A percentile compares a stretch with the other conserved stretches of the same genome.
phyloP scores from a whole-genome alignment of 2,888 invertebrate genomes.

The Allacma fusca region DNA sequence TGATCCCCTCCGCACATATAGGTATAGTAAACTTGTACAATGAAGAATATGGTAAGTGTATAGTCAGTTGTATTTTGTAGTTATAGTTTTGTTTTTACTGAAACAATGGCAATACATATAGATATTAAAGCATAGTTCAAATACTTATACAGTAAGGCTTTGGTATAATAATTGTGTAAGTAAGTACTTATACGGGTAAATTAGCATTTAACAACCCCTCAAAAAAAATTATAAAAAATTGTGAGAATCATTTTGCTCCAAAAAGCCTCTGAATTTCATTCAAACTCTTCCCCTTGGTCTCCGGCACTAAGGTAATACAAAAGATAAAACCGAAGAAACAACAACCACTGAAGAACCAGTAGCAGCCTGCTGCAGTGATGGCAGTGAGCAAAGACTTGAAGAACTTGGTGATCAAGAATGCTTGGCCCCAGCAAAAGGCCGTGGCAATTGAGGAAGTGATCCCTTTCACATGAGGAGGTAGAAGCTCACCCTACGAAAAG shows the following conservation, averaged over 20 bases:
- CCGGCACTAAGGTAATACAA: conserved; percentile 1
- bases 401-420: conserved; percentile 68
- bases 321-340: conserved; percentile 36
- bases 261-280: conserved; percentile 1
- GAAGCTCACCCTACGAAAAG: conserved; percentile 72
- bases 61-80: no score
- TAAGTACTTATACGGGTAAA: no score
- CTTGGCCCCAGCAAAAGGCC: conserved; percentile 78
- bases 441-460: conserved; percentile 79
- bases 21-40: no score
- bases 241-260: not conserved
- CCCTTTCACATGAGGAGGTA: conserved; percentile 72
- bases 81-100: no score
- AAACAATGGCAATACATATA: no score
- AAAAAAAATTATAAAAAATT: no score
- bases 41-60: no score
- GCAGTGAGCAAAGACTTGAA: conserved; percentile 66
- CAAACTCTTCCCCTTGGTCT: conserved; percentile 23
- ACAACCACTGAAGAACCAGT: conserved; percentile 56
- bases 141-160: no score
- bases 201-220: no score
- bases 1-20: no score
- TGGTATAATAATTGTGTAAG: no score
- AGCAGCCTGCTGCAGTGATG: conserved; percentile 65
- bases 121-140: no score